Conservation (phyloP, 2,888 invertebrate species). For the Ethmia dodecea region DNA sequence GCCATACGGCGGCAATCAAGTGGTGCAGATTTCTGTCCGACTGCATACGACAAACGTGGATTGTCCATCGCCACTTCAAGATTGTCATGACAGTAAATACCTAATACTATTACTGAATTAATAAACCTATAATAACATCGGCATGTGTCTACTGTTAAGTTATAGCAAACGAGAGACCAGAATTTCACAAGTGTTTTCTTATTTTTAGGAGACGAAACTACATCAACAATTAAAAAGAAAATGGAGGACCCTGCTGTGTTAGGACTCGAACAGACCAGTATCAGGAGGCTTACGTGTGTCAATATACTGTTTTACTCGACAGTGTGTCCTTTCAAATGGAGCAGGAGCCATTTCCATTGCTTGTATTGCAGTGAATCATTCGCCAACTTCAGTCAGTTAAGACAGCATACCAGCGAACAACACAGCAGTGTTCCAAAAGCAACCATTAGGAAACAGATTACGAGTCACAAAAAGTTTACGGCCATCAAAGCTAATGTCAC, state of each 20-base stretch:
- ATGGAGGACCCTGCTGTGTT: background rate
- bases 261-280: no score
- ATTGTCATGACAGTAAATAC: no score
- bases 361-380: conserved; percentile 54
- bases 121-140: no score
- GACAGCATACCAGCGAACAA: conserved; percentile 34
- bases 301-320: no score
- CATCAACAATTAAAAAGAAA: background rate
- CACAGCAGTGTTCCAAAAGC: conserved; percentile 28
- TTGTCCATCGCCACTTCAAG: no score
- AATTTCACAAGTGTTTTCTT: background rate
- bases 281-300: no score
- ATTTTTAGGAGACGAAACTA: conserved; percentile 3
- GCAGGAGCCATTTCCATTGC: conserved; percentile 54
- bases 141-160: no score
- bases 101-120: no score
- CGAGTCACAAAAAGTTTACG: conserved; percentile 49
- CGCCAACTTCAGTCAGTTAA: conserved; percentile 41
- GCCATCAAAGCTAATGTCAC: conserved; percentile 59
- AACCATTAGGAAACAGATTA: conserved; percentile 38
- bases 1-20: no score
- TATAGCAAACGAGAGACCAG: no score
- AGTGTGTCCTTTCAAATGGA: conserved; percentile 63
- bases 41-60: no score
- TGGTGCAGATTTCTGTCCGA: no score